Percentiles rank a stretch among this genome's conserved stretches.
Evolutionary conservation across 92 coral and sea anemone genomes (phyloP).

Genomic region (Epizoanthus ramosus): DNA sequence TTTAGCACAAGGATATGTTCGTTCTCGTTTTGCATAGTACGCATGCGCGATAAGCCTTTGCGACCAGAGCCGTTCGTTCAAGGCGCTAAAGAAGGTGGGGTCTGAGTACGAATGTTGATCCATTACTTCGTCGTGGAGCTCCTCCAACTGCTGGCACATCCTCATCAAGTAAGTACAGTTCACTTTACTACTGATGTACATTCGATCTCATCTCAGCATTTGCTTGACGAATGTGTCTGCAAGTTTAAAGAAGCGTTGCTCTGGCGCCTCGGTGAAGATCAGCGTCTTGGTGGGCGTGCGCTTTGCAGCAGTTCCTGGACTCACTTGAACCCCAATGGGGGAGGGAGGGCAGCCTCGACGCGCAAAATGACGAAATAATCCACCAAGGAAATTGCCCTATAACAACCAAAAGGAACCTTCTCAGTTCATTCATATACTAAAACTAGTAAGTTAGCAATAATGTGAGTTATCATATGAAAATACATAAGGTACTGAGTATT

Average conservation of each 20-base stretch:
- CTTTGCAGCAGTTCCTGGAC: slow-evolving; percentile 69
- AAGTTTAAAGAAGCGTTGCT: slow-evolving; percentile 87
- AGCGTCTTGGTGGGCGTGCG: slow-evolving; percentile 75
- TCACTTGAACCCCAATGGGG: slow-evolving; percentile 78
- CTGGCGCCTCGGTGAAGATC: slow-evolving; percentile 78
- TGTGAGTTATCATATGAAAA: no score
- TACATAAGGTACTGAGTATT: no score
- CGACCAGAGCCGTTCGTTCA: no score
- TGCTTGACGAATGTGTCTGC: slow-evolving; percentile 86
- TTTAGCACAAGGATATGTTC: no score
- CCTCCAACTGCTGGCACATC: no score
- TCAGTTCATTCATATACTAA: not conserved
- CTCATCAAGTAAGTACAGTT: no score
- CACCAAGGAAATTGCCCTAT: slow-evolving; percentile 92
- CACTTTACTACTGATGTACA: no score
- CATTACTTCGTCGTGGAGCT: no score
- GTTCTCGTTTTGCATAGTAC: no score
- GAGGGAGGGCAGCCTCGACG: slow-evolving; percentile 94
- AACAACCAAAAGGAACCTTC: not conserved
- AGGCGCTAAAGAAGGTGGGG: no score
- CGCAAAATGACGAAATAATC: slow-evolving; percentile 82
- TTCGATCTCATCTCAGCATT: slow-evolving; percentile 57
- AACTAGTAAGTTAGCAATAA: not conserved
- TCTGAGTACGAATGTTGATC: no score
- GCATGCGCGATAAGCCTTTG: no score